These are phyloP conservation scores for Cossypha caffra DNA, from an alignment of 2,797 vertebrate species.

Conservation along the genomic window DNA sequence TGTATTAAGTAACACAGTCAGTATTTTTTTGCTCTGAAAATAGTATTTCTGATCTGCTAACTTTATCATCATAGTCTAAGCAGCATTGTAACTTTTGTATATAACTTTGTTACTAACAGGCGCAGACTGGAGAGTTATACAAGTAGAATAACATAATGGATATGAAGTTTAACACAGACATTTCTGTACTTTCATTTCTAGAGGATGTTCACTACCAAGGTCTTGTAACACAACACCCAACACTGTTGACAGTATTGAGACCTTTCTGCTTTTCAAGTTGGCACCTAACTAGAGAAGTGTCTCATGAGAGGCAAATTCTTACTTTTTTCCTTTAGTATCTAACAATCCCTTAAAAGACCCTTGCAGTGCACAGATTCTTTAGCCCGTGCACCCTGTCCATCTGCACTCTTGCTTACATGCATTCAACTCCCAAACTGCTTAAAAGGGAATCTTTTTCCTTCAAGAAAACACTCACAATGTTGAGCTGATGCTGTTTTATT, in stretches of 20 bases:
- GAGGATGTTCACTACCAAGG: background rate
- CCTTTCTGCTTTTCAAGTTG: background rate
- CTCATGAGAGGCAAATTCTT: background rate
- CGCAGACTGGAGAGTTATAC: background rate
- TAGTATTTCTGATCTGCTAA: constrained; percentile 43
- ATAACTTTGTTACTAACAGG: background rate
- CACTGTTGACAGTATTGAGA: background rate
- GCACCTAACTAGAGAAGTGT: background rate
- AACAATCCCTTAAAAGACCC: background rate
- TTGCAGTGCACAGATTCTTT: background rate
- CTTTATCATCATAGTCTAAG: constrained; percentile 39
- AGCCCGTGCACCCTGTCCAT: background rate
- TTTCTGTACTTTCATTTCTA: background rate
- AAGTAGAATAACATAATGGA: constrained; percentile 6
- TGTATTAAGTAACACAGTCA: background rate
- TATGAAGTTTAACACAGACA: background rate
- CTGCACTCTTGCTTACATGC: background rate
- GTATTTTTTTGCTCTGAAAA: constrained; percentile 43
- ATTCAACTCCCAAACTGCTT: background rate
- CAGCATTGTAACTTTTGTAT: constrained; percentile 43
- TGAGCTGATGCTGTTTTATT: constrained; percentile 71
- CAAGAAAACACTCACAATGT: background rate
- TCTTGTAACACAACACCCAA: background rate
- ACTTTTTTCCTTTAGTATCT: background rate
- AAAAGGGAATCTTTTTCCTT: background rate